Evolutionary conservation across 2,797 vertebrate genomes (phyloP).

Genomic region (Sebastes variabilis): DNA sequence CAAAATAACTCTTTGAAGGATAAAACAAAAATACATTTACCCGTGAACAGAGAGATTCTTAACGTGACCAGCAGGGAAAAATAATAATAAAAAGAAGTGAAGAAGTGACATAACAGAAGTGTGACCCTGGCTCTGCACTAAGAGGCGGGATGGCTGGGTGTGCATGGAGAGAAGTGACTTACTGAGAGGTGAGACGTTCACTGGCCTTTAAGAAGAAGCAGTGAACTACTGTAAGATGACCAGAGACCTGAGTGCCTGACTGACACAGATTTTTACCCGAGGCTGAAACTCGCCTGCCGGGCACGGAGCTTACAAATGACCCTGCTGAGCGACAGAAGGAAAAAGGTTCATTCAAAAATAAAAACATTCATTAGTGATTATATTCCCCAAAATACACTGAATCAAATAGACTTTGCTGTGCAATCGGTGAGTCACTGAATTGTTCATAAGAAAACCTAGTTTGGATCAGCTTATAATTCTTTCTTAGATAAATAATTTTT

Average conservation of each 20-base stretch:
- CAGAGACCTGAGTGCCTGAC: constrained; percentile 64
- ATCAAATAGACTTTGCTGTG: constrained; percentile 79
- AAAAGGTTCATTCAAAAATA: constrained; percentile 55
- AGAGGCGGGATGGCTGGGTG: constrained; percentile 70
- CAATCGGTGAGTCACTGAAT: constrained; percentile 82
- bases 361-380: constrained; percentile 86
- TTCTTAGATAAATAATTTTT: constrained; percentile 83
- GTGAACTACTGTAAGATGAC: constrained; percentile 35
- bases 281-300: constrained; percentile 38
- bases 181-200: constrained; percentile 55
- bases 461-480: constrained; percentile 86
- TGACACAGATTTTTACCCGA: constrained; percentile 33
- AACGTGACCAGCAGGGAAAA: constrained; percentile 60
- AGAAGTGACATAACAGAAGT: constrained; percentile 66
- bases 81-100: constrained; percentile 11
- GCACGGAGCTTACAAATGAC: constrained; percentile 50
- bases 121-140: constrained; percentile 71
- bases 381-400: constrained; percentile 84
- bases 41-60: constrained; percentile 84
- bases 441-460: constrained; percentile 77
- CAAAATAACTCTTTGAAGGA: constrained; percentile 61
- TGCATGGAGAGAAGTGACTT: constrained; percentile 64
- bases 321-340: constrained; percentile 53
- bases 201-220: constrained; percentile 17
- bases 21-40: constrained; percentile 80